These are phyloP conservation scores for Microtus richardsoni DNA, from an alignment of 2,113 vertebrate genomes.

Conservation along the genomic window DNA sequence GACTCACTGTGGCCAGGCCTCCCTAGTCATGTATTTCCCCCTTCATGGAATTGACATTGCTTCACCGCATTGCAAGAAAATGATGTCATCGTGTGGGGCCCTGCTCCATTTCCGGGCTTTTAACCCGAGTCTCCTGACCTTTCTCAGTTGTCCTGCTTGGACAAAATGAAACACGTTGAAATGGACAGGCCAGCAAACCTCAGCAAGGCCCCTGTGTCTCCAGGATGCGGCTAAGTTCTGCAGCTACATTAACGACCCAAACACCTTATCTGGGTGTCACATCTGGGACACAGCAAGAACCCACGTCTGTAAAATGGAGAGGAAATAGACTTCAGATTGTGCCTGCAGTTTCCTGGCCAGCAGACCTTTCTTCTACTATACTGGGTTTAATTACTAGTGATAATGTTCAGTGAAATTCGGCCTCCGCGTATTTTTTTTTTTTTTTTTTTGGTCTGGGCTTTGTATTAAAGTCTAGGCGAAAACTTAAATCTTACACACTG, in stretches of 20 bases:
- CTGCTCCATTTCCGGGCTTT: slow-evolving; percentile 73
- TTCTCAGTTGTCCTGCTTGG: slow-evolving; percentile 53
- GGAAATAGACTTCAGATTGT: slow-evolving; percentile 55
- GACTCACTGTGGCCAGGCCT: background rate
- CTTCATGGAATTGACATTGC: slow-evolving; percentile 73
- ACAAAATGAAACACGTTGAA: slow-evolving; percentile 75
- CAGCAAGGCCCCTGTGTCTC: background rate
- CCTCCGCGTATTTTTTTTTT: slow-evolving; percentile 28
- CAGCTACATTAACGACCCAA: slow-evolving; percentile 40
- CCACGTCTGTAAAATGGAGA: slow-evolving; percentile 33
- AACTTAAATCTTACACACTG: slow-evolving; percentile 31
- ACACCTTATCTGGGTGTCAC: slow-evolving; percentile 63
- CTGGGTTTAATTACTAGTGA: slow-evolving; percentile 62
- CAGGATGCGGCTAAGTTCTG: slow-evolving; percentile 16
- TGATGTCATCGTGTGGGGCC: slow-evolving; percentile 72
- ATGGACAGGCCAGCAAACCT: slow-evolving; percentile 47
- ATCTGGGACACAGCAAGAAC: slow-evolving; percentile 32
- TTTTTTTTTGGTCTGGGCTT: slow-evolving; percentile 35
- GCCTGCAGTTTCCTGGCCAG: slow-evolving; percentile 64
- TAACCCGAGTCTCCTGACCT: slow-evolving; percentile 66
- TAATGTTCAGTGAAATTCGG: slow-evolving; percentile 58
- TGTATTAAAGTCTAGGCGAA: slow-evolving; percentile 32
- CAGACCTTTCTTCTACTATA: slow-evolving; percentile 21
- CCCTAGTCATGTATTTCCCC: slow-evolving; percentile 50
- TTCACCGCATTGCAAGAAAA: slow-evolving; percentile 75